These are phyloP conservation scores for Petrophora chlorosata DNA, from an alignment of 2,888 invertebrate genomes.

Conservation along the genomic window DNA sequence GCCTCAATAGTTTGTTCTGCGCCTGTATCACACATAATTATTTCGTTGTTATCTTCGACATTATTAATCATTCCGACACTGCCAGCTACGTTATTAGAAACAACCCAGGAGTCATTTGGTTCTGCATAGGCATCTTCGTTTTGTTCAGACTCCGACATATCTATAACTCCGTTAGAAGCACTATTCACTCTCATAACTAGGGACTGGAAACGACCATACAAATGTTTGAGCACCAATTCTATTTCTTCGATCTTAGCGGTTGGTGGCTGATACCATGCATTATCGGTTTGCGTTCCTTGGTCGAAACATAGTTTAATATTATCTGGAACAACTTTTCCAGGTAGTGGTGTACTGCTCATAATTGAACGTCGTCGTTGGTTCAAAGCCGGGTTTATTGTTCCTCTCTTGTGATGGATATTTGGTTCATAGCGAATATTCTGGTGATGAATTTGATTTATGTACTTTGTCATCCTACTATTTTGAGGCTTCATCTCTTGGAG, in stretches of 20 bases:
- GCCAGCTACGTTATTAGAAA: slow-evolving; percentile 22
- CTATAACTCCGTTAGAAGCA: slow-evolving; percentile 21
- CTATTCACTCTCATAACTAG: slow-evolving; percentile 39
- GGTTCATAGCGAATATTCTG: slow-evolving; percentile 14
- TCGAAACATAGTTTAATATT: slow-evolving; percentile 44
- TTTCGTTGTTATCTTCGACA: slow-evolving; percentile 19
- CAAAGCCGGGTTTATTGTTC: slow-evolving; percentile 11
- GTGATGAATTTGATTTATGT: slow-evolving; percentile 8
- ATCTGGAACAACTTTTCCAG: slow-evolving; percentile 33
- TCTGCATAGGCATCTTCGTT: slow-evolving; percentile 32
- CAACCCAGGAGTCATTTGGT: slow-evolving; percentile 32
- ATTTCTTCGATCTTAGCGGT: slow-evolving; percentile 48
- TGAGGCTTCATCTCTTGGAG: no score
- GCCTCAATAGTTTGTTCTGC: slow-evolving; percentile 10
- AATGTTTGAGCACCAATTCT: slow-evolving; percentile 43
- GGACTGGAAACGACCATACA: slow-evolving; percentile 48
- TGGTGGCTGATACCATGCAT: slow-evolving; percentile 27
- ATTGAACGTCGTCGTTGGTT: slow-evolving; percentile 40
- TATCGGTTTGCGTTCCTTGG: slow-evolving; percentile 59
- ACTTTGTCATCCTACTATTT: not conserved
- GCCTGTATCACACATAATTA: slow-evolving; percentile 2
- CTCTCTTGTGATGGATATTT: slow-evolving; percentile 2
- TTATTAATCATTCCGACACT: slow-evolving; percentile 17
- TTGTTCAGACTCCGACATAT: slow-evolving; percentile 37
- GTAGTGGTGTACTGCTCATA: slow-evolving; percentile 53